phyloP scores from a whole-genome alignment of 2,797 vertebrate genomes.

The Triplophysa yarkandensis region DNA sequence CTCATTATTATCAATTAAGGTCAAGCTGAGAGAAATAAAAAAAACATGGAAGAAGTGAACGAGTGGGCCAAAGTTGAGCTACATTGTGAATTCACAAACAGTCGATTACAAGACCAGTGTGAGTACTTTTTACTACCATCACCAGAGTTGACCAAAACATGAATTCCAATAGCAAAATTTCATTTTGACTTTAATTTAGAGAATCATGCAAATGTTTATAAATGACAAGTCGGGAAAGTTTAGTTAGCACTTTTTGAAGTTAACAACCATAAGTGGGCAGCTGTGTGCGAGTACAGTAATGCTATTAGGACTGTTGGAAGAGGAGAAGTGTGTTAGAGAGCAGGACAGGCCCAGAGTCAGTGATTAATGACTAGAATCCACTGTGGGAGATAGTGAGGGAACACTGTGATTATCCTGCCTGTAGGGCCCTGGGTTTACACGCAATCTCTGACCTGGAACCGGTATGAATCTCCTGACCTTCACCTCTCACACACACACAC shows the following conservation, averaged over 20 bases:
- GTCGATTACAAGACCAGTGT: not conserved
- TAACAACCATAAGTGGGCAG: slow-evolving; percentile 11
- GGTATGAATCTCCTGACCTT: slow-evolving; percentile 71
- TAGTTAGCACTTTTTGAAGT: slow-evolving; percentile 28
- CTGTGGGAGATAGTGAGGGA: slow-evolving; percentile 59
- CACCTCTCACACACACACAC: slow-evolving; percentile 56
- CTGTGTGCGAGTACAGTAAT: slow-evolving; percentile 45
- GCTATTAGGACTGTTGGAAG: slow-evolving; percentile 51
- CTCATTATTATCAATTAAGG: slow-evolving; percentile 79
- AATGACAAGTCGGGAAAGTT: slow-evolving; percentile 26
- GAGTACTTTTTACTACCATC: slow-evolving; percentile 22
- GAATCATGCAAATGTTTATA: not conserved
- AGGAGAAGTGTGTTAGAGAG: slow-evolving; percentile 50
- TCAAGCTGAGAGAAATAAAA: slow-evolving; percentile 64
- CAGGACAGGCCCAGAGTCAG: slow-evolving; percentile 51
- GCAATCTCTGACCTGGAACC: slow-evolving; percentile 72
- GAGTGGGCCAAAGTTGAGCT: slow-evolving; percentile 4
- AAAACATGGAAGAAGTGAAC: slow-evolving; percentile 4
- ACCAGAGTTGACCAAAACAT: not conserved
- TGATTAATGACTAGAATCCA: slow-evolving; percentile 58
- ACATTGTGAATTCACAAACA: slow-evolving; percentile 5
- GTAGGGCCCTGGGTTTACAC: slow-evolving; percentile 71
- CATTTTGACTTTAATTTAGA: not conserved
- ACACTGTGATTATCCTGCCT: slow-evolving; percentile 64
- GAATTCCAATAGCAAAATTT: no score